Conservation (phyloP, 2,797 vertebrate genomes). For the Crenuchus spilurus region DNA sequence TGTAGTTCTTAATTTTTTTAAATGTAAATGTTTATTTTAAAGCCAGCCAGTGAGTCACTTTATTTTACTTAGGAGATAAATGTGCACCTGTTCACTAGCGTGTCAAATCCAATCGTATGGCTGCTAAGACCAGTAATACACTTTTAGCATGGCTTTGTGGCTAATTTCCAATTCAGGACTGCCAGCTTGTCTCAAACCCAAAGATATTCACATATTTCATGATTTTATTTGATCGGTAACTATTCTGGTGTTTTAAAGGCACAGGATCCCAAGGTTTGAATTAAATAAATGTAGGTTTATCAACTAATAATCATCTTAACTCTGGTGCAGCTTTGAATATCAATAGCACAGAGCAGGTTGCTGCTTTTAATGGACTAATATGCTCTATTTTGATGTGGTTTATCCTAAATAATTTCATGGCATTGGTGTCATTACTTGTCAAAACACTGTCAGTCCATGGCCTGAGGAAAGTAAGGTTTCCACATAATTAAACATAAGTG, state of each 20-base stretch:
- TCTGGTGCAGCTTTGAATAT: slow-evolving; percentile 46
- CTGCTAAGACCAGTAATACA: slow-evolving; percentile 78
- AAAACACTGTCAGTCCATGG: slow-evolving; percentile 51
- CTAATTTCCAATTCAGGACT: slow-evolving; percentile 82
- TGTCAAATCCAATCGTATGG: slow-evolving; percentile 82
- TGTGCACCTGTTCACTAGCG: slow-evolving; percentile 78
- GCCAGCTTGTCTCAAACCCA: slow-evolving; percentile 76
- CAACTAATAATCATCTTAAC: slow-evolving; percentile 55
- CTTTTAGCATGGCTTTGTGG: slow-evolving; percentile 77
- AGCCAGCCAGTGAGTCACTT: slow-evolving; percentile 60
- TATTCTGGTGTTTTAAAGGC: slow-evolving; percentile 61
- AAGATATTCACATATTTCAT: slow-evolving; percentile 79
- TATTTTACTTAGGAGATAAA: slow-evolving; percentile 78
- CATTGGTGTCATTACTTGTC: slow-evolving; percentile 54
- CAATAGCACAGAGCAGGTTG: slow-evolving; percentile 46
- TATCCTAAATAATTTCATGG: slow-evolving; percentile 53
- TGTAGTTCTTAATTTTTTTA: slow-evolving; percentile 13
- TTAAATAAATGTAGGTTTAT: slow-evolving; percentile 56
- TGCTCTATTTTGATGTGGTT: slow-evolving; percentile 52
- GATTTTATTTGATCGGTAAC: slow-evolving; percentile 74
- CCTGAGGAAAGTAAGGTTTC: slow-evolving; percentile 50
- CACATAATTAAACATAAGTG: slow-evolving; percentile 54
- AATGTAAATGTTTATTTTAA: slow-evolving; percentile 54
- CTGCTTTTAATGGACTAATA: slow-evolving; percentile 56
- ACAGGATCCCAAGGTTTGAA: slow-evolving; percentile 54